A percentile compares a stretch with the other conserved stretches of the same genome.
phyloP scores from a whole-genome alignment of 2,888 invertebrate species.

The Carterocephalus palaemon region DNA sequence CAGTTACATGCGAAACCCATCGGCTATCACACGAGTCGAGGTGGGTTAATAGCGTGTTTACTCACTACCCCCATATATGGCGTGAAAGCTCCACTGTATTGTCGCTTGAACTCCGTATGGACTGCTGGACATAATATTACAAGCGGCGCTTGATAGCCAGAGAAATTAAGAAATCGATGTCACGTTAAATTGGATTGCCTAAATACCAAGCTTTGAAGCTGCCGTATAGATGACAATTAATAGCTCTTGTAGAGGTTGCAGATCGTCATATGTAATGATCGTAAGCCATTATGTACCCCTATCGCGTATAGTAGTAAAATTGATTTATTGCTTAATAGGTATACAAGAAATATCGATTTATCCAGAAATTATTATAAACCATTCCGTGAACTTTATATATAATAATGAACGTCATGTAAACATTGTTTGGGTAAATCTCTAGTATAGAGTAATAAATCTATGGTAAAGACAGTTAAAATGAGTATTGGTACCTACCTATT shows the following conservation, averaged over 20 bases:
- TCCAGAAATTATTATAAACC: too few species aligned
- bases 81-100: slow-evolving; percentile 73
- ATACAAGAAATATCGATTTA: too few species aligned
- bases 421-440: too few species aligned
- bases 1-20: slow-evolving; percentile 73
- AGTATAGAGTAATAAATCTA: too few species aligned
- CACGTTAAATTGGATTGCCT: slow-evolving; percentile 6
- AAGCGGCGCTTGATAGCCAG: slow-evolving; percentile 43
- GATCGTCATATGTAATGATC: not conserved
- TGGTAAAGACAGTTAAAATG: too few species aligned
- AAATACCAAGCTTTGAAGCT: not conserved
- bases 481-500: too few species aligned
- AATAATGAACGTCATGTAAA: too few species aligned
- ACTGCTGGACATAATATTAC: slow-evolving; percentile 56
- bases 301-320: too few species aligned
- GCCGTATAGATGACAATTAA: not conserved
- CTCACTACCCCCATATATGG: slow-evolving; percentile 68
- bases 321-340: too few species aligned
- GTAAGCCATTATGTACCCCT: too few species aligned
- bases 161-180: slow-evolving; percentile 34
- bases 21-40: slow-evolving; percentile 55
- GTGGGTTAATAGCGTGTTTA: slow-evolving; percentile 68
- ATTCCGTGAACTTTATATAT: too few species aligned
- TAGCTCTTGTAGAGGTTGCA: too few species aligned
- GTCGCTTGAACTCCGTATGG: slow-evolving; percentile 61